phyloP scores from a whole-genome alignment of 2,113 vertebrate genomes.

The Pomatostomus ruficeps region DNA sequence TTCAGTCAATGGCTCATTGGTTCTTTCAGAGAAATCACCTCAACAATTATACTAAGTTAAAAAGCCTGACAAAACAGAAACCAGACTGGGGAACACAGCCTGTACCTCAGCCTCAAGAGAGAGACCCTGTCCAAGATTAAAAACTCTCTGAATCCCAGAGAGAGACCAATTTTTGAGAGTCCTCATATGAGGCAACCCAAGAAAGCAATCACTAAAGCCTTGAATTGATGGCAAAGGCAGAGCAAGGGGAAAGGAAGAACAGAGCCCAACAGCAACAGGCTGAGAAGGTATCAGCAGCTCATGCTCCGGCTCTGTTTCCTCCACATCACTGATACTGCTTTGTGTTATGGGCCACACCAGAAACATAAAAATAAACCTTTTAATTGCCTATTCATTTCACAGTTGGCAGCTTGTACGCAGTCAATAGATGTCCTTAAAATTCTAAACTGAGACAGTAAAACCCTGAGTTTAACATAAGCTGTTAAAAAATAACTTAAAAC shows the following conservation, averaged over 20 bases:
- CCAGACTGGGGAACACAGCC: rapidly evolving
- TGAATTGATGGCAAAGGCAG: not conserved
- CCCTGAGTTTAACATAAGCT: not conserved
- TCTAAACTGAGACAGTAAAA: not conserved
- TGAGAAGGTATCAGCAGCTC: not conserved
- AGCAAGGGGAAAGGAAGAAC: not conserved
- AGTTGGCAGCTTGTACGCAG: not conserved
- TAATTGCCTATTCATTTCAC: not conserved
- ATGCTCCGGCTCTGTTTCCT: not conserved
- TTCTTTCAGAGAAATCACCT: not conserved
- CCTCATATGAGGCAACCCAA: not conserved
- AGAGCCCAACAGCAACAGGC: not conserved
- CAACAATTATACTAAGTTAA: not conserved
- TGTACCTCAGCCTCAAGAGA: not conserved
- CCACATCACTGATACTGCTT: not conserved
- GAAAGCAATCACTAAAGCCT: not conserved
- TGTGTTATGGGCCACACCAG: not conserved
- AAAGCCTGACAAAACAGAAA: not conserved
- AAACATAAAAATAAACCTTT: not conserved
- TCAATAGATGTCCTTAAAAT: not conserved
- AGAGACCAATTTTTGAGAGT: not conserved
- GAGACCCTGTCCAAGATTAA: not conserved
- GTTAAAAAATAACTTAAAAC: not conserved
- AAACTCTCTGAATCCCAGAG: not conserved
- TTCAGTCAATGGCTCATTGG: rapidly evolving